Base-by-base conservation (phyloP, 2,888 invertebrate genomes). In the Drosophila austrosaltans region DNA sequence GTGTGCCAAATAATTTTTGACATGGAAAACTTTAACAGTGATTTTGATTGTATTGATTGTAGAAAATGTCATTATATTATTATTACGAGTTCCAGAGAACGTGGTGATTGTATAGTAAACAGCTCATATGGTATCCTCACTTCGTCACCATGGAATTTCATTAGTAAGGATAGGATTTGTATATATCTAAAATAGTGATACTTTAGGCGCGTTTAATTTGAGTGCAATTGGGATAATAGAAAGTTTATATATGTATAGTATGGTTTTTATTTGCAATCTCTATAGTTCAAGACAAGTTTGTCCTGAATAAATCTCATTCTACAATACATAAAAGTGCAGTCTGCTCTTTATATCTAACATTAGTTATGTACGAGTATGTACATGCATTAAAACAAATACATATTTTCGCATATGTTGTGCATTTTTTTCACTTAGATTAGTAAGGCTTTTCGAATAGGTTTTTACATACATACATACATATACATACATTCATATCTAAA, bases 391-490 rank as follows among this genome's bases (percentile, higher is more conserved):
- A 53, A 53, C n/a, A 69, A 63, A 60, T 22, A 42, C 62, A 8
- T 16, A 72, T 62, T 73, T 68, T 57, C 68, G 57, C 68, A 57
- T 66, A 63, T 67, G 69, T 79, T 28, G 36, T 36, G 36, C 8
- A 2, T 5, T 30, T 16, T 16, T 53, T 66, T 60, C 58, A 60
- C 79, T 81, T 72, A 79, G 62, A 67, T 79, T 81, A 84, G 66
- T 84, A 82, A 86, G 78, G 66, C 76, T 67, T 71, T 65, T 66
- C 69, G 62, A 68, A 76, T 74, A 75, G 69, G 59, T 69, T 79
- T 67, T 61, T 66, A 70, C 69, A 75, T 62, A 67, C 66, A 70
- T 69, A 68, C 44, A 70, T 69, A 68, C 44, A 48, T 40, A 40
- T 25, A 48, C 28, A 61, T 64, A 69, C 69, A 75, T 63, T 69